Evolutionary conservation across 2,797 vertebrate species (phyloP).

Genomic region (Amblyraja radiata): DNA sequence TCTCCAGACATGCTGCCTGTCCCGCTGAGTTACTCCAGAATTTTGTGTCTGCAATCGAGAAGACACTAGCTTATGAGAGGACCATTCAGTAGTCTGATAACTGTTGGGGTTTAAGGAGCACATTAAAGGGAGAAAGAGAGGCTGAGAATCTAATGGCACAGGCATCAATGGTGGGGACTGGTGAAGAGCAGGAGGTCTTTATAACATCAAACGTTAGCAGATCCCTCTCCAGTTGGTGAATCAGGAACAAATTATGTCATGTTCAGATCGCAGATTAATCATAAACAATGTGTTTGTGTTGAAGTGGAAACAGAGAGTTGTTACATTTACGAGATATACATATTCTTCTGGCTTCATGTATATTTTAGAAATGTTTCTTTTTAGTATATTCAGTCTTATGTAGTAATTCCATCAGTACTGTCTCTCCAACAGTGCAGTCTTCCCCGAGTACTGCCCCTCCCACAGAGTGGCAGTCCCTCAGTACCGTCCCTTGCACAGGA

Average conservation of each 20-base stretch:
- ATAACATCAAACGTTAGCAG: background rate
- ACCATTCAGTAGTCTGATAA: no score
- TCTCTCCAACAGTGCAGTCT: no score
- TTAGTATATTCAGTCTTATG: background rate
- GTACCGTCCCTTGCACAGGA: no score
- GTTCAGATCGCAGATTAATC: background rate
- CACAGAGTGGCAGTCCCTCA: no score
- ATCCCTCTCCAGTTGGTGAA: background rate
- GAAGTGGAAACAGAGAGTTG: background rate
- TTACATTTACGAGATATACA: background rate
- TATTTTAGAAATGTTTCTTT: background rate
- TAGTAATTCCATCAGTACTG: no score
- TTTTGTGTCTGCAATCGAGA: no score
- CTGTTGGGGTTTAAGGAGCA: background rate
- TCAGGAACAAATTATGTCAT: background rate
- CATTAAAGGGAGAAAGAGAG: background rate
- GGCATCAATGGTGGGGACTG: background rate
- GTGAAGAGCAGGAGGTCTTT: background rate
- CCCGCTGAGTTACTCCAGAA: no score
- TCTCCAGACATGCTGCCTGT: no score
- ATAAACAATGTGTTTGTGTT: background rate
- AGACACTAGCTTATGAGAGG: no score
- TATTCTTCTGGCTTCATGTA: background rate
- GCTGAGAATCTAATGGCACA: background rate
- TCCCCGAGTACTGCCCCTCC: no score